Evolutionary conservation across 2,797 vertebrate species (phyloP), one percentile per base, ranked within the genome.

Genomic region (Hoplostethus mediterraneus): DNA sequence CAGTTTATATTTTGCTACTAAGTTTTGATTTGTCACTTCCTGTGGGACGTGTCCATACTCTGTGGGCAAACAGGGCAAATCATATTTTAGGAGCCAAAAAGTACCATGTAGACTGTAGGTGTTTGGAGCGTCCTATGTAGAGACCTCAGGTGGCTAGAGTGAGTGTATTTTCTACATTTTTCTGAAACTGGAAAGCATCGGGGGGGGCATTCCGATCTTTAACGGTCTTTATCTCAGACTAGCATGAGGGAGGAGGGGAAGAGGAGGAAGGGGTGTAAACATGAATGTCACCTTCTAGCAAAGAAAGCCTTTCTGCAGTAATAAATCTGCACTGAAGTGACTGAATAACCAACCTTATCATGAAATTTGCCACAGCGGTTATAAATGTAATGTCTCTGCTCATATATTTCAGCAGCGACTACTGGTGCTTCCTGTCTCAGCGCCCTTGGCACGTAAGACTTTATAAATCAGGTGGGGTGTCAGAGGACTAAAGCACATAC

Each of bases 241-340:
- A 31, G 54, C 21, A 14, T 60, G 65, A 38, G 21, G 21, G 21
- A 21, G 21, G 21, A 21, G 28, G 67, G 55, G 11, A 48, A 59
- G 31, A 9, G 53, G 63, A 25, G 25, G 55, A 8, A 48, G 63
- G 31, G 45, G 33, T 62, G 58, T 72, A 40, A 42, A 66, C 6
- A 42, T 67, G 59, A 81, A 81, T 66, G 73, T 84, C 63, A 79
- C 71, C 78, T 77, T 79, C 52, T 11, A 6, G 55, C 53, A 55
- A 55, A 55, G 53, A 55, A 16, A 36, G 54, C 13, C 60, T 45
- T 63, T 58, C 65, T 54, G 12, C 56, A 25, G 59, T 28, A 21
- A 45, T 70, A 71, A 53, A 65, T 61, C 59, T 28, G 28, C 28
- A 28, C 28, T 28, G 28, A 28, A 28, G 28, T 28, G 28, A 49